Conservation (phyloP, 2,888 invertebrate genomes). For the Uropetala carovei region DNA sequence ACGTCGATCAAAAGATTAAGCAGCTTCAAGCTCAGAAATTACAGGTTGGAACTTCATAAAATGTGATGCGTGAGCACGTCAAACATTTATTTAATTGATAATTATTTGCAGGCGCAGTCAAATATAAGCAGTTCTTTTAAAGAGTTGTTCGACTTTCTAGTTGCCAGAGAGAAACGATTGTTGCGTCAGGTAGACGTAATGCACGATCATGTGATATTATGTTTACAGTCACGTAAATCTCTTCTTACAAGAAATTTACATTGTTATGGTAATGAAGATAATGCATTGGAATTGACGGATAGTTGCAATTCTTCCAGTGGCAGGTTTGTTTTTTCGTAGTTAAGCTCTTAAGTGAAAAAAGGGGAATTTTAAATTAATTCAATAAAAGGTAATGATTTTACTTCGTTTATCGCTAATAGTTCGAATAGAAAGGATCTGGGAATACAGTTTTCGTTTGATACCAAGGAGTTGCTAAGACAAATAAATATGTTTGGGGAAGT, state of each 20-base stretch:
- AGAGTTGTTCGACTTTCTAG: background rate
- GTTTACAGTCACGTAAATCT: constrained; percentile 35
- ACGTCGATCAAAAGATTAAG: constrained; percentile 41
- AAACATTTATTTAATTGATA: background rate
- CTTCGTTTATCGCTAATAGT: background rate
- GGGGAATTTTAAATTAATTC: background rate
- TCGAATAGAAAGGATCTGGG: background rate
- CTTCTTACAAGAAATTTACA: background rate
- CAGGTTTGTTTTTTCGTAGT: background rate
- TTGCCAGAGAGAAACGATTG: constrained; percentile 40
- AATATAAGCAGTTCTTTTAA: background rate
- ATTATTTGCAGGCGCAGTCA: constrained; percentile 15
- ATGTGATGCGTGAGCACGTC: background rate
- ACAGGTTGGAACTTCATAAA: background rate
- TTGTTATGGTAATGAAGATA: constrained; percentile 2
- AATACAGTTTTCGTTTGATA: constrained; percentile 26
- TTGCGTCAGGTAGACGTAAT: constrained; percentile 47
- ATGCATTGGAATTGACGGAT: background rate
- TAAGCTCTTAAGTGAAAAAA: background rate
- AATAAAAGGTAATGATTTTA: no score
- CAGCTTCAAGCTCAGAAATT: constrained; percentile 54
- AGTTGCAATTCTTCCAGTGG: background rate
- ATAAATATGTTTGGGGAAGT: constrained; percentile 7
- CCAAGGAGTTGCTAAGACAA: constrained; percentile 23
- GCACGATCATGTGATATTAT: constrained; percentile 45